Percentiles rank a stretch among this genome's conserved stretches.
phyloP scores from a whole-genome alignment of 2,888 invertebrate genomes.

The Xanthia togata region DNA sequence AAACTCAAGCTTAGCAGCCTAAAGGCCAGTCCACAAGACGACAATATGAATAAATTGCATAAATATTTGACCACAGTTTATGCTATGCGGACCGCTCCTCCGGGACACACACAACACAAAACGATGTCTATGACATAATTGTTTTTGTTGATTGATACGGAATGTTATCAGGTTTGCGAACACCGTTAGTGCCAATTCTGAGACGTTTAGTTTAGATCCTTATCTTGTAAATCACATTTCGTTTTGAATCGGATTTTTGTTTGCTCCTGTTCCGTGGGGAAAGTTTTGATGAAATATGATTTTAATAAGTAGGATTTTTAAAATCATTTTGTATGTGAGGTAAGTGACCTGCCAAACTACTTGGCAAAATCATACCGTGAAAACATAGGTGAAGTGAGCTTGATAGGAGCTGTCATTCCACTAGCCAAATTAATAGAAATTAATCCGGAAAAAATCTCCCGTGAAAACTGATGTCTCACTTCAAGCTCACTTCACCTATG shows the following conservation, averaged over 20 bases:
- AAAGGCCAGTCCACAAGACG: conserved; percentile 60
- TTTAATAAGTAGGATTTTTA: neutral
- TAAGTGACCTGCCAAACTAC: neutral
- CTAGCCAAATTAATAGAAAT: too few species aligned
- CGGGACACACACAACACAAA: conserved; percentile 79
- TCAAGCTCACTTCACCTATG: neutral
- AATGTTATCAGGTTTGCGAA: conserved; percentile 82
- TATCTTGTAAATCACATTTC: conserved; percentile 61
- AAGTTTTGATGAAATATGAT: conserved; percentile 11
- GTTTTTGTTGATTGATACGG: conserved; percentile 85
- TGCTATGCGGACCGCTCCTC: conserved; percentile 76
- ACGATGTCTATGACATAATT: conserved; percentile 86
- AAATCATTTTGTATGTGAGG: neutral
- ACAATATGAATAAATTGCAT: conserved; percentile 88
- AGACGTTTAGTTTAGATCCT: conserved; percentile 72
- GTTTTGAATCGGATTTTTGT: conserved; percentile 42
- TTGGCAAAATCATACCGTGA: too few species aligned
- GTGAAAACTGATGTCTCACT: too few species aligned
- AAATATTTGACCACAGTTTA: conserved; percentile 87
- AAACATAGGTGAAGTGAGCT: too few species aligned
- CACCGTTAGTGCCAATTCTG: conserved; percentile 87
- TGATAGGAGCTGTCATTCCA: too few species aligned
- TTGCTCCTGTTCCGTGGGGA: neutral
- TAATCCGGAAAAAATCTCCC: too few species aligned
- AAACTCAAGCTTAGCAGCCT: conserved; percentile 32